phyloP scores from a whole-genome alignment of 2,888 invertebrate species.

The Dicyrtomina minuta region DNA sequence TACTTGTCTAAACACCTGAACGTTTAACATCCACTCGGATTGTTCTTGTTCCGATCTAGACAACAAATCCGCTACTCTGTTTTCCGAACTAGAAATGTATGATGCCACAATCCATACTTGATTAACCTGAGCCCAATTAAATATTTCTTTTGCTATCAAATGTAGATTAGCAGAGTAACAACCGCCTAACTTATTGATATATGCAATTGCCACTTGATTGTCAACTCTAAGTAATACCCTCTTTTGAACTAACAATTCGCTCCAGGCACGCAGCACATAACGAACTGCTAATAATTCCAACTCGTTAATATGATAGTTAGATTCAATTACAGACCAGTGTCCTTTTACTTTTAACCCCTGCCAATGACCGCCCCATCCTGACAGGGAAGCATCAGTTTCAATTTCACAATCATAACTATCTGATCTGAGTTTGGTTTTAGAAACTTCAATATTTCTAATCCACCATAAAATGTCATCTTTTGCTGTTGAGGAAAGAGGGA shows the following conservation, averaged over 20 bases:
- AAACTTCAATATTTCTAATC: neutral
- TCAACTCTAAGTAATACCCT: constrained; percentile 3
- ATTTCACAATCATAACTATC: neutral
- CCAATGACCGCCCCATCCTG: neutral
- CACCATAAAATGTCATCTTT: neutral
- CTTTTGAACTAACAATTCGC: too few species aligned
- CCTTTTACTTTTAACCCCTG: neutral
- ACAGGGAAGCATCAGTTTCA: too few species aligned
- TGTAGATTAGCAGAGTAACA: neutral
- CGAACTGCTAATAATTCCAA: neutral
- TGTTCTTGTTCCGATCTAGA: too few species aligned
- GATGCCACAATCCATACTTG: neutral
- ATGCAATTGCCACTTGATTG: constrained; percentile 1
- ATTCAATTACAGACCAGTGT: neutral
- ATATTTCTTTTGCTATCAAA: neutral
- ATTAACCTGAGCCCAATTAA: neutral
- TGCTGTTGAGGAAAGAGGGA: neutral
- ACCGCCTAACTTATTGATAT: constrained; percentile 7
- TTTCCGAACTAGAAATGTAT: neutral
- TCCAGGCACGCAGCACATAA: neutral
- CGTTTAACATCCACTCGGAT: too few species aligned
- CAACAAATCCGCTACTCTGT: constrained; percentile 2
- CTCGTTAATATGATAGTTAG: neutral
- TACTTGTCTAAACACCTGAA: too few species aligned
- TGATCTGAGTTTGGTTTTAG: neutral